A percentile compares a stretch with the other conserved stretches of the same genome.
Conservation (phyloP, 2,888 invertebrate genomes). For the Sesia apiformis region DNA sequence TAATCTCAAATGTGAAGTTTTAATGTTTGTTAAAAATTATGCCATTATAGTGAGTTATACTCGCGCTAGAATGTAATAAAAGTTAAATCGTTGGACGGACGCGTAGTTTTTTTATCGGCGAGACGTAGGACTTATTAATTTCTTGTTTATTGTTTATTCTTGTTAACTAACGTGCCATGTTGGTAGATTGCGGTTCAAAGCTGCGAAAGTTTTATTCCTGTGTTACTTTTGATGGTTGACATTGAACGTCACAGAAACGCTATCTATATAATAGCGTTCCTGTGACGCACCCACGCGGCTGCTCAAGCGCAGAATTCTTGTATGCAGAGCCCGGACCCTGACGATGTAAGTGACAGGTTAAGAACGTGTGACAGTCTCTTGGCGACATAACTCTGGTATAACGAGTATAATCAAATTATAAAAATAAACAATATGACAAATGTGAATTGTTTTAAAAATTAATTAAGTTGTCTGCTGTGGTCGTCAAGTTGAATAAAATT, state of each 20-base stretch:
- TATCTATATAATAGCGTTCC: not conserved
- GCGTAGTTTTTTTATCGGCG: not conserved
- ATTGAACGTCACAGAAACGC: no score
- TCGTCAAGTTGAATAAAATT: no score
- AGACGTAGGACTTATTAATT: not conserved
- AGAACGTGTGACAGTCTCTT: not conserved
- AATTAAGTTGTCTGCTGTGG: no score
- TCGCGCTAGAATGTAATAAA: not conserved
- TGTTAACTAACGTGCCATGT: conserved; percentile 6
- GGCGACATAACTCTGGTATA: no score
- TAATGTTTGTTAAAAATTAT: conserved; percentile 11
- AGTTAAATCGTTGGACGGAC: not conserved
- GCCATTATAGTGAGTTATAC: conserved; percentile 4
- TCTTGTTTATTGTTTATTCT: not conserved
- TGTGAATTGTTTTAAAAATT: no score
- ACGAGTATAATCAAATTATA: no score
- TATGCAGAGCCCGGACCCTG: not conserved
- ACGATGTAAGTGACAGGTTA: not conserved
- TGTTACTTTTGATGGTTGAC: conserved; percentile 33
- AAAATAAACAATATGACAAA: no score
- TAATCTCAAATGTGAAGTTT: conserved; percentile 9
- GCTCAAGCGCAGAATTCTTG: not conserved
- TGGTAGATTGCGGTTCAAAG: conserved; percentile 27
- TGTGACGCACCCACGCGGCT: not conserved
- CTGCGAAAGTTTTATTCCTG: conserved; percentile 30